These are phyloP conservation scores for Rhyacophila evoluta DNA, from an alignment of 2,888 invertebrate genomes.

Conservation along the genomic window DNA sequence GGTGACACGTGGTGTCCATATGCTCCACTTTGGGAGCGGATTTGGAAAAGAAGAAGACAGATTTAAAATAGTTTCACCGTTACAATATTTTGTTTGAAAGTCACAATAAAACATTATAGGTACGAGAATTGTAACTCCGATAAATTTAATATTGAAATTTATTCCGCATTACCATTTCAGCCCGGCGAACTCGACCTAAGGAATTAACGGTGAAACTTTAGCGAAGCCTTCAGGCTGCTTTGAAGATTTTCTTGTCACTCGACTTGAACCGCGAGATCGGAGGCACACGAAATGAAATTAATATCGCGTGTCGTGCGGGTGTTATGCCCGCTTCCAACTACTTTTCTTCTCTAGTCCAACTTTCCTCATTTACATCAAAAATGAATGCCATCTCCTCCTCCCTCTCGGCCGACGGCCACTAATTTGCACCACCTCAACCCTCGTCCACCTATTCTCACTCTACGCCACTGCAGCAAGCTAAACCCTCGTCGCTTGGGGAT, in stretches of 20 bases:
- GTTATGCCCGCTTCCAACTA: slow-evolving; percentile 15
- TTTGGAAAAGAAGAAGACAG: too few species aligned
- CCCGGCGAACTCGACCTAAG: neutral
- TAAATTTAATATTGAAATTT: neutral
- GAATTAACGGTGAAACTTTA: neutral
- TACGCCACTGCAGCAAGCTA: slow-evolving; percentile 2
- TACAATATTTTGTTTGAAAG: too few species aligned
- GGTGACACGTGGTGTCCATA: too few species aligned
- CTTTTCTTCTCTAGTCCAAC: slow-evolving; percentile 19
- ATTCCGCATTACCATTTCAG: neutral
- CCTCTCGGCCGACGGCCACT: slow-evolving; percentile 31
- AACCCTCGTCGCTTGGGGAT: slow-evolving; percentile 31
- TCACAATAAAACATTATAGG: too few species aligned
- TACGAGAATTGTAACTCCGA: neutral
- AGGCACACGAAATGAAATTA: neutral
- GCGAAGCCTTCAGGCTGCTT: neutral
- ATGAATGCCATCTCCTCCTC: slow-evolving; percentile 15
- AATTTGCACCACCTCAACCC: slow-evolving; percentile 16
- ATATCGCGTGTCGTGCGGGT: slow-evolving; percentile 25
- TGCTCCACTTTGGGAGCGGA: too few species aligned
- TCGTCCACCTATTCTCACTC: neutral
- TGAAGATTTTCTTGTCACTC: slow-evolving; percentile 14
- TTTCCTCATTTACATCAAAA: slow-evolving; percentile 36
- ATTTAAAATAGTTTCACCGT: too few species aligned
- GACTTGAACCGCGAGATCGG: neutral